Evolutionary conservation across 92 coral and sea anemone genomes (phyloP).

Genomic region (Actinostola sp.): DNA sequence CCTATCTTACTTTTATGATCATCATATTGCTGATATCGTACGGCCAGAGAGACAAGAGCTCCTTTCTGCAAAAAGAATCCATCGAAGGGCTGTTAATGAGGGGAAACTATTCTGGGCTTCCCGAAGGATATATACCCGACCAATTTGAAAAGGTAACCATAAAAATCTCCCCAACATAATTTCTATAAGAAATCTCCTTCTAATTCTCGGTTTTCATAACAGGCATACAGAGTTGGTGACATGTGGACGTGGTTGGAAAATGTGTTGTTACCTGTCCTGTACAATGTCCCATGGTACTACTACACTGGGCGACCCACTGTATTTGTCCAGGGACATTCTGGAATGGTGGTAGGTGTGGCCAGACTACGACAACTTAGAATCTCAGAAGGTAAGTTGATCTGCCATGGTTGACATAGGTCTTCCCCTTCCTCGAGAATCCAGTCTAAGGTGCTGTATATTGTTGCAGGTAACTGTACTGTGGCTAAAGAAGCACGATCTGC

Average conservation of each 20-base stretch:
- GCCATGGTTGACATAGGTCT: too few species aligned
- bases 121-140: conserved; percentile 13
- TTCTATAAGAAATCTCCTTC: neutral
- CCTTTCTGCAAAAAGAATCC: conserved; percentile 70
- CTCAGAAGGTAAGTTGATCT: conserved; percentile 48
- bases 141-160: conserved; percentile 67
- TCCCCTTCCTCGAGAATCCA: too few species aligned
- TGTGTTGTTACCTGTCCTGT: conserved; percentile 67
- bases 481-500: conserved; percentile 14
- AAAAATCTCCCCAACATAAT: neutral
- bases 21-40: conserved; percentile 83
- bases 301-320: conserved; percentile 73
- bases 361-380: conserved; percentile 79
- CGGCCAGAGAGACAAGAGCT: conserved; percentile 73
- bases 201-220: neutral
- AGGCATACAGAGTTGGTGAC: conserved; percentile 42
- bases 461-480: conserved; percentile 54
- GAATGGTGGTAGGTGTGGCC: conserved; percentile 81
- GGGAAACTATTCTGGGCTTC: conserved; percentile 23
- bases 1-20: conserved; percentile 60
- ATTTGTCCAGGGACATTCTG: conserved; percentile 77
- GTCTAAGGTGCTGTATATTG: too few species aligned
- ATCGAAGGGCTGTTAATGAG: conserved; percentile 50
- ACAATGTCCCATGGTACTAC: conserved; percentile 77
- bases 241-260: conserved; percentile 86